These are phyloP conservation scores for Deroptyus accipitrinus DNA, from an alignment of 2,113 vertebrate species.

Conservation along the genomic window DNA sequence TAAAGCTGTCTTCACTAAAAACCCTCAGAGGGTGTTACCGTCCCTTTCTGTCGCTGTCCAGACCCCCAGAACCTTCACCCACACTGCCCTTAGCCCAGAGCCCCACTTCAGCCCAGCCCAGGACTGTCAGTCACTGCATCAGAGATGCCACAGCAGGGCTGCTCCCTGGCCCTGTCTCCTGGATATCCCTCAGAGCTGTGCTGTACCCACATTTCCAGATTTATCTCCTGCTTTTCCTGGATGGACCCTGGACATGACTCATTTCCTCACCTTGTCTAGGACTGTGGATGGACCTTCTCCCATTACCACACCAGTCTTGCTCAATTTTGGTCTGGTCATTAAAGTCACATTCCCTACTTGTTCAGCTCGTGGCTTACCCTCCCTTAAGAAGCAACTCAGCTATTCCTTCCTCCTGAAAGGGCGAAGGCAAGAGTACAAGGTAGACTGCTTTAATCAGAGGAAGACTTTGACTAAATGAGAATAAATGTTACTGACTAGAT, in stretches of 20 bases:
- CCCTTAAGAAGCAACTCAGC: not conserved
- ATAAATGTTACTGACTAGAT: not conserved
- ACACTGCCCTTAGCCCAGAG: not conserved
- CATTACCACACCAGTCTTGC: not conserved
- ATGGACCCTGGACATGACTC: not conserved
- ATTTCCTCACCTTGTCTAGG: not conserved
- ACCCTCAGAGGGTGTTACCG: not conserved
- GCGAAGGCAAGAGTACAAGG: fast-evolving
- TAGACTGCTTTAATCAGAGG: not conserved
- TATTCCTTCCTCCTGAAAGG: not conserved
- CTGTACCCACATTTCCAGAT: not conserved
- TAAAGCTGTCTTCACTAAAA: not conserved
- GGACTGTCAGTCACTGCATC: not conserved
- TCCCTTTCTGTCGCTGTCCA: not conserved
- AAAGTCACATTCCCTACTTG: not conserved
- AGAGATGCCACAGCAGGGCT: not conserved
- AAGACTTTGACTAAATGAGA: not conserved
- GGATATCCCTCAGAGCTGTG: not conserved
- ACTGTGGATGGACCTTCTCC: not conserved
- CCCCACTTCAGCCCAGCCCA: not conserved
- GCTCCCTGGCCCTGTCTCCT: not conserved
- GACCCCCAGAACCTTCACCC: not conserved
- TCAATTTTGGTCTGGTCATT: not conserved
- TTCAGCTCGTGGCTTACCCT: not conserved
- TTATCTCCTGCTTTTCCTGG: not conserved